These are phyloP conservation scores for Taurulus bubalis DNA, from an alignment of 2,113 vertebrate genomes.

Conservation along the genomic window DNA sequence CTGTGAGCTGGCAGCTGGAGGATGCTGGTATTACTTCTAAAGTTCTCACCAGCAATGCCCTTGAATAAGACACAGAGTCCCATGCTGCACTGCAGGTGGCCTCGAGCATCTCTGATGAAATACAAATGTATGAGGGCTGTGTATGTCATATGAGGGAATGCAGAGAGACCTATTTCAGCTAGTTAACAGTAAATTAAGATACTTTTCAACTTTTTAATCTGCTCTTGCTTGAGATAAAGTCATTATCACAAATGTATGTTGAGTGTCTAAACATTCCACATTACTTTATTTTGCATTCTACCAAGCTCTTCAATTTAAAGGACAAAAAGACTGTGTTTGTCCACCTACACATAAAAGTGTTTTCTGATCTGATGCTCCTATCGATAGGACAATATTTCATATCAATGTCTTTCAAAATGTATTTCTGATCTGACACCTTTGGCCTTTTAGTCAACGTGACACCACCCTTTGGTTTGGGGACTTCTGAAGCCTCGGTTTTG, in stretches of 20 bases:
- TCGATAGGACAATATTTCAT: background rate
- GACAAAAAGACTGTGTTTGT: background rate
- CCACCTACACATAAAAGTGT: background rate
- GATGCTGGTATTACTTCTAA: constrained; percentile 75
- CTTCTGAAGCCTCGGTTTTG: background rate
- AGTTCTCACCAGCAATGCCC: constrained; percentile 76
- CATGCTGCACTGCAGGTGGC: constrained; percentile 70
- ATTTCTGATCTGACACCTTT: background rate
- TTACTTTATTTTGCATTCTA: background rate
- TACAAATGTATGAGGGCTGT: constrained; percentile 60
- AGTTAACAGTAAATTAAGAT: constrained; percentile 9
- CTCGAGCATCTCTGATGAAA: constrained; percentile 69
- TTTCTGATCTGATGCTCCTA: background rate
- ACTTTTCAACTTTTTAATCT: background rate
- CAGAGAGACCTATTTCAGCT: constrained; percentile 20
- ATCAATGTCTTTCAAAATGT: background rate
- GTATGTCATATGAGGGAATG: constrained; percentile 15
- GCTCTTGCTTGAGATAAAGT: background rate
- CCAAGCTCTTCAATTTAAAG: background rate
- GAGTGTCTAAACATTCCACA: background rate
- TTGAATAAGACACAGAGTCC: constrained; percentile 76
- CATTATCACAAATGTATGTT: constrained; percentile 6
- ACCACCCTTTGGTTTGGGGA: background rate
- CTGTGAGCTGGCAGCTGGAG: constrained; percentile 77
- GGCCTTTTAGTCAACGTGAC: background rate